These are phyloP conservation scores for Ichneumoninae sp. DNA, from an alignment of 2,888 invertebrate genomes.

Conservation along the genomic window DNA sequence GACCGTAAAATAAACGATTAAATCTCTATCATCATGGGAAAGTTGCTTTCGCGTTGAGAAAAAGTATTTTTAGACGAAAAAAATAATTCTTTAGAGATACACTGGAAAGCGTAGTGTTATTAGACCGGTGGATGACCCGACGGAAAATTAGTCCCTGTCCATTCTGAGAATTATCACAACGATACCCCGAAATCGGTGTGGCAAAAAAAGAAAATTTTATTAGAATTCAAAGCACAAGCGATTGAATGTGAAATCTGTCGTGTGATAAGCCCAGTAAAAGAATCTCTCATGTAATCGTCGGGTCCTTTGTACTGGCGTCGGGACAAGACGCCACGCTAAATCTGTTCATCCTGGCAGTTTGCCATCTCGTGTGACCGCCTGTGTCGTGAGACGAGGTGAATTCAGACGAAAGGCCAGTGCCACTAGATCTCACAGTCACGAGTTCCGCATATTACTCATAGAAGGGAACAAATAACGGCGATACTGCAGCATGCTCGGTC, in stretches of 20 bases:
- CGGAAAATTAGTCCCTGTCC: background rate
- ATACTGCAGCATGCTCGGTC: background rate
- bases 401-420: constrained; percentile 50
- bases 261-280: constrained; percentile 31
- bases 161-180: constrained; percentile 1
- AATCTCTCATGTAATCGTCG: constrained; percentile 44
- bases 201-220: background rate
- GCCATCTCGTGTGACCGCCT: constrained; percentile 47
- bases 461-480: constrained; percentile 5
- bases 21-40: constrained; percentile 1
- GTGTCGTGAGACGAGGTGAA: constrained; percentile 36
- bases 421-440: constrained; percentile 21
- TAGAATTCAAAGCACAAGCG: background rate
- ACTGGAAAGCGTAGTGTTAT: no score
- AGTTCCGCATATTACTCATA: constrained; percentile 30
- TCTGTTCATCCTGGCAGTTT: constrained; percentile 59
- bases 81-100: background rate
- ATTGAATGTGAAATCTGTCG: constrained; percentile 4
- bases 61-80: background rate
- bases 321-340: constrained; percentile 56
- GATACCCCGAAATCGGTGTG: background rate
- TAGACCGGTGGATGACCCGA: constrained; percentile 10
- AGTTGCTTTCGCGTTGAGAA: background rate
- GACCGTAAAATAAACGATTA: constrained; percentile 10
- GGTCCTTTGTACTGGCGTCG: constrained; percentile 26